Base-by-base conservation (phyloP, 2,113 vertebrate genomes). In the Jacana jacana region DNA sequence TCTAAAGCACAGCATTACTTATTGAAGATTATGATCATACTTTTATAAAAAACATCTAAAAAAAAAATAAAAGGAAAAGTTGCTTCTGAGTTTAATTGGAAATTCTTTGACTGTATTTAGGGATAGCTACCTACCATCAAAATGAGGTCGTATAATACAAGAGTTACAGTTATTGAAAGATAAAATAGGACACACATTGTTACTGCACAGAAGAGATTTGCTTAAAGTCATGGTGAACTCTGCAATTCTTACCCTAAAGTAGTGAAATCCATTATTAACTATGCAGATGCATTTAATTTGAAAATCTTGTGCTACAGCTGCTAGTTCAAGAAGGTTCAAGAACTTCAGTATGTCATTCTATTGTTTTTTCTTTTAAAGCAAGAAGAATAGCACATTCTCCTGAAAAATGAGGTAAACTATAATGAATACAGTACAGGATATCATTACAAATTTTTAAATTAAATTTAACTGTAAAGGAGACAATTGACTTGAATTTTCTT, bases 1-100 rank as follows among this genome's bases (percentile, higher is more conserved):
- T 96, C 77, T 92, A 92, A 97, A 91, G 91, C 89, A 93, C 93
- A 97, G 86, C 72, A 72, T 71, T 46, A 48, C 20, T 84, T 91
- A 61, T 20, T 91, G 65, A 92, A 93, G 60, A 18, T 57, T 89
- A 52, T 66, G 51, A 79, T 81, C 40, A 44, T 55, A 70, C 22
- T 44, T 92, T 81, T 81, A 64, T 46, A 54, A 71, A 16, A 87
- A 68, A 3, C 23, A 86, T 68, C 17, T 58, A 18, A 79, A 88
- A 79, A 88, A 88, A 86, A 84, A 81, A 72, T 33, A 35, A 89
- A 95, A 85, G 3, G 6, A 2, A 72, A 73, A 8, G 82, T 77
- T 77, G 20, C 4, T 90, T 77, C 42, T 86, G 40, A 52, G 24
- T 83, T 90, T 25, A 87, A 68, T 87, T 86, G 77, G 5, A 86